Percentiles rank a stretch among this genome's conserved stretches.
These are phyloP conservation scores for Uria lomvia DNA, from an alignment of 2,113 vertebrate species.

Conservation along the genomic window DNA sequence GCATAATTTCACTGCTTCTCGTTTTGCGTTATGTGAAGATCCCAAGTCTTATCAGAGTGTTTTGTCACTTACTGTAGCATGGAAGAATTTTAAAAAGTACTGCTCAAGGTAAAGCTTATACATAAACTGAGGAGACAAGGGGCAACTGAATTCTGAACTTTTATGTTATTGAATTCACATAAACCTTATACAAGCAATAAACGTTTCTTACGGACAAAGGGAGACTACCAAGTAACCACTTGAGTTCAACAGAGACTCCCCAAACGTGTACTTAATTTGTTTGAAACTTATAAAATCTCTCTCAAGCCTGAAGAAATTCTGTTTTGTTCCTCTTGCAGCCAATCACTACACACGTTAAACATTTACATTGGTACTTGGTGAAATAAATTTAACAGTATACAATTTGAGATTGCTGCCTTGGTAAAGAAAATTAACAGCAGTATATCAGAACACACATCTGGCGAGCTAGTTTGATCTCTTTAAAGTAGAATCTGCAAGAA, in stretches of 20 bases:
- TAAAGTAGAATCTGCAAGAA: neutral
- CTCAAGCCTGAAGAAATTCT: neutral
- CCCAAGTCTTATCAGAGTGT: neutral
- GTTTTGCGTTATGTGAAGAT: neutral
- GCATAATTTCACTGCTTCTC: neutral
- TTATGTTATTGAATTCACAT: neutral
- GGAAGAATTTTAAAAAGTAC: neutral
- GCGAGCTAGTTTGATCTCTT: neutral
- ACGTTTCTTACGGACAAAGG: neutral
- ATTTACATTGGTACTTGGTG: neutral
- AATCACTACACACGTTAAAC: neutral
- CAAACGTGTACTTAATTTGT: neutral
- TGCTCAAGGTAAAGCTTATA: neutral
- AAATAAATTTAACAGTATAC: neutral
- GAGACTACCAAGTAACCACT: neutral
- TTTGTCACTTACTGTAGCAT: neutral
- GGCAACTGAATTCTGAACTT: neutral
- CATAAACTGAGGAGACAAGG: neutral
- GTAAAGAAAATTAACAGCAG: neutral
- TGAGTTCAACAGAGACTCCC: neutral
- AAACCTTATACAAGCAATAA: slow-evolving; percentile 15
- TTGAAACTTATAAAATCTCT: neutral
- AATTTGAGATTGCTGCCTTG: neutral
- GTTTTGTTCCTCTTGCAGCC: neutral
- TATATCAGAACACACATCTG: neutral